phyloP scores from a whole-genome alignment of 2,888 invertebrate genomes.

The Mythimna vitellina region DNA sequence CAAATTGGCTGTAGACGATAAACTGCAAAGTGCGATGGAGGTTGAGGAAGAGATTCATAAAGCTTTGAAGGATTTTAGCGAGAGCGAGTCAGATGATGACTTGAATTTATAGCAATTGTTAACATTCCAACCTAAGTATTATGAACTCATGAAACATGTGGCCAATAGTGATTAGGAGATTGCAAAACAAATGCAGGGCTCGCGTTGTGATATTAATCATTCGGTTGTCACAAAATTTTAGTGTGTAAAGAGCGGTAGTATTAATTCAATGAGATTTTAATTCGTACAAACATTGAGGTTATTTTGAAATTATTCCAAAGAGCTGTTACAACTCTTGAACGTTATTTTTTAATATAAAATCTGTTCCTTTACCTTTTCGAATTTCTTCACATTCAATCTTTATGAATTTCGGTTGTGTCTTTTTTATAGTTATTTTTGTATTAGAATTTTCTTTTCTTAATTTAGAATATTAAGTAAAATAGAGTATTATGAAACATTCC shows the following conservation, averaged over 20 bases:
- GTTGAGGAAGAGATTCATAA: constrained; percentile 85
- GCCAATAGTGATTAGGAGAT: constrained; percentile 71
- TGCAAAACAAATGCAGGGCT: constrained; percentile 76
- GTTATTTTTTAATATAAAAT: constrained; percentile 31
- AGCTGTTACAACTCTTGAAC: constrained; percentile 64
- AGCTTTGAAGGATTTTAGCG: constrained; percentile 83
- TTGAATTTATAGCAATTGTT: constrained; percentile 82
- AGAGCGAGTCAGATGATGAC: constrained; percentile 85
- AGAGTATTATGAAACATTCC: constrained; percentile 57
- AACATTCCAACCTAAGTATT: constrained; percentile 76
- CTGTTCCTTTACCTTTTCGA: constrained; percentile 24
- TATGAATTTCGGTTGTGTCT: constrained; percentile 33
- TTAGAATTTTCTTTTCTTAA: constrained; percentile 19
- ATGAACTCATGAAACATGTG: constrained; percentile 75
- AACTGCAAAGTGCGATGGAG: constrained; percentile 81
- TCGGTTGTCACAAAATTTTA: constrained; percentile 76
- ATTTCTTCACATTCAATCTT: constrained; percentile 13
- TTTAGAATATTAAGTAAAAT: constrained; percentile 36
- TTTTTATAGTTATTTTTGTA: constrained; percentile 15
- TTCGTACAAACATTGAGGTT: constrained; percentile 62
- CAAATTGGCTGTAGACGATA: constrained; percentile 84
- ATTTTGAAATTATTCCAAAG: constrained; percentile 71
- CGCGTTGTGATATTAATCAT: constrained; percentile 78
- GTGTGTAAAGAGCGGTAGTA: constrained; percentile 44
- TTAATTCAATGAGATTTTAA: constrained; percentile 52